Evolutionary conservation across 1,140 invertebrate species (phyloP).

Genomic region (Solenopsis fugax): DNA sequence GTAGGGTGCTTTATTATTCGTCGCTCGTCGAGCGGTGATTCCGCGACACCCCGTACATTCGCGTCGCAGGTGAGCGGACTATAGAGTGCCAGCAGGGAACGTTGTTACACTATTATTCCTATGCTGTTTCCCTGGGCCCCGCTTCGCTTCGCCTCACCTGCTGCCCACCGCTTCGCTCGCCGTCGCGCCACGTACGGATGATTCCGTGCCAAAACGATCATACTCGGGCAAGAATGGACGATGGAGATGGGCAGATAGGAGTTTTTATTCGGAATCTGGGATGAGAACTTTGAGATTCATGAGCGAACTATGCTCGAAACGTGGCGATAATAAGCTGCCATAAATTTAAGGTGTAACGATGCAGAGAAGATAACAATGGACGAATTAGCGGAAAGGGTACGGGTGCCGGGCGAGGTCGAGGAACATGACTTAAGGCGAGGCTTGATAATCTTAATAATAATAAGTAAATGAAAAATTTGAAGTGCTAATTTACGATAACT

Average conservation of each 20-base stretch:
- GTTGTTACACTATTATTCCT: constrained; percentile 82
- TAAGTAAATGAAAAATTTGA: not conserved
- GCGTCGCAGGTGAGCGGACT: constrained; percentile 80
- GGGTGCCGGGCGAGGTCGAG: not conserved
- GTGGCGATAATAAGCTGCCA: not conserved
- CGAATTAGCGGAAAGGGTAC: not conserved
- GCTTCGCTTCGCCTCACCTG: constrained; percentile 80
- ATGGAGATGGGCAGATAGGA: constrained; percentile 39
- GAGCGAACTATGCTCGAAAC: not conserved
- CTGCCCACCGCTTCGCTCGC: constrained; percentile 57
- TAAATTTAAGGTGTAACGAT: constrained; percentile 13
- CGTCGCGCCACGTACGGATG: constrained; percentile 48
- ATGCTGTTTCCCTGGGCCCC: constrained; percentile 78
- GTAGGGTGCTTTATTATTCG: not conserved
- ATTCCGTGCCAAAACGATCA: constrained; percentile 59
- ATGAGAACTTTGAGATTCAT: constrained; percentile 15
- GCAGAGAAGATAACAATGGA: constrained; percentile 1
- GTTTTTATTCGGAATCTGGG: constrained; percentile 43
- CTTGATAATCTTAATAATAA: not conserved
- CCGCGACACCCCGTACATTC: constrained; percentile 78
- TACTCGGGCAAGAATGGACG: constrained; percentile 30
- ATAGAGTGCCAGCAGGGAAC: constrained; percentile 81
- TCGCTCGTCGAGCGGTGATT: constrained; percentile 28
- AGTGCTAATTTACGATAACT: not conserved
- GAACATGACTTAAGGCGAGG: not conserved